These are phyloP conservation scores for roundworm (Caenorhabditis elegans) DNA, from an alignment of 1,140 invertebrate genomes.

Conservation along the genomic window DNA sequence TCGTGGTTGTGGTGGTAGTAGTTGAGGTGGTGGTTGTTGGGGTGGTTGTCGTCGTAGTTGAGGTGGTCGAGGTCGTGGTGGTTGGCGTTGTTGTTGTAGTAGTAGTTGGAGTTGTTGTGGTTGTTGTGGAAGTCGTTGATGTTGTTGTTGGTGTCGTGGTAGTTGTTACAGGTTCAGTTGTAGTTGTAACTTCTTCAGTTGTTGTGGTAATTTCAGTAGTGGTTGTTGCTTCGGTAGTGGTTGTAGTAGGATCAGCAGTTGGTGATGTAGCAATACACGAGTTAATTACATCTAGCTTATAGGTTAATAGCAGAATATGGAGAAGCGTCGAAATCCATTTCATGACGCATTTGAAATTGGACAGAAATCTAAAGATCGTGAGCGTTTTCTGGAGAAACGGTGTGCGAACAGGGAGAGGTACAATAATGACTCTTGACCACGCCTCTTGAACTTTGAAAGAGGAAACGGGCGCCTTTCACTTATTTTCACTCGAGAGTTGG, in stretches of 20 bases:
- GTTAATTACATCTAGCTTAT: not conserved
- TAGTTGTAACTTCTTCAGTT: not conserved
- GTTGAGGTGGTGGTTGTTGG: not conserved
- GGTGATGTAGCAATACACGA: not conserved
- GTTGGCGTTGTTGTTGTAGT: not conserved
- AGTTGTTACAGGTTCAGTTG: not conserved
- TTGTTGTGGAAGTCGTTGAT: not conserved
- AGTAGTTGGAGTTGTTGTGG: not conserved
- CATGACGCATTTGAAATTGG: slow-evolving; percentile 22
- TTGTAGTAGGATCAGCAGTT: not conserved
- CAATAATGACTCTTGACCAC: slow-evolving; percentile 31
- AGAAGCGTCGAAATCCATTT: slow-evolving; percentile 2
- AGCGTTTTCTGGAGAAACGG: not conserved
- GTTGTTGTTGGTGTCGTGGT: not conserved
- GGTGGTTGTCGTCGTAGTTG: not conserved
- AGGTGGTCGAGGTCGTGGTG: not conserved
- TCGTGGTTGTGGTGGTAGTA: slow-evolving; percentile 9
- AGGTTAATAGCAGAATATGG: not conserved
- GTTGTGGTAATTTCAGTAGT: slow-evolving; percentile 10
- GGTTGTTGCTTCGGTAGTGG: not conserved
- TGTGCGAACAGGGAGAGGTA: not conserved
- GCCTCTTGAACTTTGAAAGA: slow-evolving; percentile 24
- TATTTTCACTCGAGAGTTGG: not conserved
- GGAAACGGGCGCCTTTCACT: slow-evolving; percentile 22
- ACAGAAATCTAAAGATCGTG: not conserved